Base-by-base conservation (phyloP, 2,888 invertebrate species). In the Atethmia centrago region DNA sequence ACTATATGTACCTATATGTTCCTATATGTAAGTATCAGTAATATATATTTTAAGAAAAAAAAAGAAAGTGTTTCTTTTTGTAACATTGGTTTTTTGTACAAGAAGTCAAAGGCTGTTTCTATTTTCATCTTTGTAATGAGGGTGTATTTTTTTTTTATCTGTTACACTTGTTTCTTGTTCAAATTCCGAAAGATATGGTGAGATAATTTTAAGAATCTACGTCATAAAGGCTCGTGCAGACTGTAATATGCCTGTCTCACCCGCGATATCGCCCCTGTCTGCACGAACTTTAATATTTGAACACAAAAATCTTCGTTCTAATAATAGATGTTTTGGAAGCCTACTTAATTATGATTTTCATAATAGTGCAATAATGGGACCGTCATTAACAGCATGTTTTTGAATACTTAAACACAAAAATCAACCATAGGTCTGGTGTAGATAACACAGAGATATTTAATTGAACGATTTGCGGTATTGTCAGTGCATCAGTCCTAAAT, bases 401-500 rank as follows among this genome's bases (percentile, higher is more conserved):
- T 31, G 4, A 25, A 40, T 31, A 63, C 40, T 31, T 62, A 40
- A 28, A 47, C 45, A 40, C 21, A 62, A 74, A 72, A 62, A 47
- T 21, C 28, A 45, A 45, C 21, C 19, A 28, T 42, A 25, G 19
- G 3, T 28, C 25, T 42, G 3, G 12, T 62, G 12, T 25, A 16
- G 14, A 28, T 21, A 28, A 12, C 8, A 47, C 28, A 47, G 14
- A 31, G n/a, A 40, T 49, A 51, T 42, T 45, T 16, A 58, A 77
- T 53, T 79, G 40, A 56, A 63, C 58, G 31, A 21, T 58, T 63
- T 53, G 63, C 40, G 62, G 79, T 47, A 40, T 42, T n/a, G 25
- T 61, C 42, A 53, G 40, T 53, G 31, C 75, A 53, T 49, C 70
- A 55, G 31, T 58, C 21, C 59, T 65, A 74, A 73, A 79, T 61